phyloP scores from a whole-genome alignment of 1,140 invertebrate species.

The Drosophila eugracilis region DNA sequence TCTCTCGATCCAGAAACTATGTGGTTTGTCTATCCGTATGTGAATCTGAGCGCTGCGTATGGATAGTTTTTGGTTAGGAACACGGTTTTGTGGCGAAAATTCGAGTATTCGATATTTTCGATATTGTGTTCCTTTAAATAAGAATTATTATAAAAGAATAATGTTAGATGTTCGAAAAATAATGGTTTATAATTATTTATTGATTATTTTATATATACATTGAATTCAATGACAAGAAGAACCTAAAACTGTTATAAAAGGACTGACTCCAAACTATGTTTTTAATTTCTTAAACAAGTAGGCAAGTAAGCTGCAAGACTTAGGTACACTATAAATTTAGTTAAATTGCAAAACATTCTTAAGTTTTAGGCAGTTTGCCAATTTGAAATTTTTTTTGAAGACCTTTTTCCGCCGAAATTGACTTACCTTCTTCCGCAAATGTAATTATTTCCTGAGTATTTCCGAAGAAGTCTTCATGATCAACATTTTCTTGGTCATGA shows the following conservation, averaged over 20 bases:
- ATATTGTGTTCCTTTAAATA: constrained; percentile 88
- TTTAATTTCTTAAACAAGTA: too few species aligned
- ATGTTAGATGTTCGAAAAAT: too few species aligned
- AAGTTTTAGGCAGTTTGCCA: too few species aligned
- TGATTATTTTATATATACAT: too few species aligned
- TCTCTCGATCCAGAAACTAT: constrained; percentile 22
- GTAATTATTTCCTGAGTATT: constrained; percentile 92
- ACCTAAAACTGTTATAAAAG: too few species aligned
- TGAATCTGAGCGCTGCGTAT: constrained; percentile 77
- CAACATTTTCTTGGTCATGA: constrained; percentile 72
- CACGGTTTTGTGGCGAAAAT: constrained; percentile 89
- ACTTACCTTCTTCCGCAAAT: constrained; percentile 92
- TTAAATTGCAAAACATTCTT: too few species aligned
- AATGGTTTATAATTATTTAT: too few species aligned
- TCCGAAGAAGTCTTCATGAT: constrained; percentile 90
- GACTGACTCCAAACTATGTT: too few species aligned
- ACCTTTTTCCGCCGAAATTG: not conserved
- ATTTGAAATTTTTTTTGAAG: not conserved
- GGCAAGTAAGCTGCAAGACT: too few species aligned
- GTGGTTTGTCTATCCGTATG: constrained; percentile 72
- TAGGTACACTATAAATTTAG: too few species aligned
- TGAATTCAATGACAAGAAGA: too few species aligned
- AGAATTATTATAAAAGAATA: not conserved
- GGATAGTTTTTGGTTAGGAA: constrained; percentile 85
- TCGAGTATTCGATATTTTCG: constrained; percentile 93